A percentile compares a stretch with the other conserved stretches of the same genome.
phyloP scores from a whole-genome alignment of 53 echinoderm and acorn worm species.

The Crossaster papposus region DNA sequence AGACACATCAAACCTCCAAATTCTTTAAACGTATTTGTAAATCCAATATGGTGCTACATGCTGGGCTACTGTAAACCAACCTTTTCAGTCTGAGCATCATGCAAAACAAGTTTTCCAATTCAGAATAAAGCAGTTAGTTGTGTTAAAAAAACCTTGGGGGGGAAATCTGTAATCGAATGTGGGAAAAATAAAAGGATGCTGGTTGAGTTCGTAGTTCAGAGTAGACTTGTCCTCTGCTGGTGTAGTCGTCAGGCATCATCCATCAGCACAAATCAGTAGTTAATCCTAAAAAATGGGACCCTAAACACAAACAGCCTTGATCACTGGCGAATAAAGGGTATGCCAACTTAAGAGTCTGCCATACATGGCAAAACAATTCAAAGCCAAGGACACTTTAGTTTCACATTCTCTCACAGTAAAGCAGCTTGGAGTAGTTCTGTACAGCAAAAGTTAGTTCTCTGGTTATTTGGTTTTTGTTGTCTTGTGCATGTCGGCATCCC shows the following conservation, averaged over 20 bases:
- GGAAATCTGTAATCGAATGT: background rate
- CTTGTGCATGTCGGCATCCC: constrained; percentile 11
- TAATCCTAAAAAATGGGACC: constrained; percentile 1
- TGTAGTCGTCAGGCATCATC: background rate
- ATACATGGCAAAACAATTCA: background rate
- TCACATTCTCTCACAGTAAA: background rate
- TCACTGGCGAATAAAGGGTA: constrained; percentile 17
- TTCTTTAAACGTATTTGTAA: background rate
- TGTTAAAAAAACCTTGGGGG: background rate
- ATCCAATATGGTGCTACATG: background rate
- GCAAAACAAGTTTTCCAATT: background rate
- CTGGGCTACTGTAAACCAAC: background rate
- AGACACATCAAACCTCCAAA: background rate
- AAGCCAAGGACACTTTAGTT: too few species aligned
- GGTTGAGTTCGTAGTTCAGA: background rate
- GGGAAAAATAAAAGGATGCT: background rate
- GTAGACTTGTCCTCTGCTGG: background rate
- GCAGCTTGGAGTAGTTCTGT: background rate
- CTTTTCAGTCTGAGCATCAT: too few species aligned
- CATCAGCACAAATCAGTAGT: background rate
- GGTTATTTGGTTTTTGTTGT: background rate
- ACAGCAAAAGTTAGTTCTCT: background rate
- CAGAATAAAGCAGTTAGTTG: background rate
- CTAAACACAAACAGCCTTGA: constrained; percentile 30
- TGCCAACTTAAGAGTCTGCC: background rate